These are phyloP conservation scores for Cynocephalus volans DNA, from an alignment of 2,113 vertebrate genomes.

Conservation along the genomic window DNA sequence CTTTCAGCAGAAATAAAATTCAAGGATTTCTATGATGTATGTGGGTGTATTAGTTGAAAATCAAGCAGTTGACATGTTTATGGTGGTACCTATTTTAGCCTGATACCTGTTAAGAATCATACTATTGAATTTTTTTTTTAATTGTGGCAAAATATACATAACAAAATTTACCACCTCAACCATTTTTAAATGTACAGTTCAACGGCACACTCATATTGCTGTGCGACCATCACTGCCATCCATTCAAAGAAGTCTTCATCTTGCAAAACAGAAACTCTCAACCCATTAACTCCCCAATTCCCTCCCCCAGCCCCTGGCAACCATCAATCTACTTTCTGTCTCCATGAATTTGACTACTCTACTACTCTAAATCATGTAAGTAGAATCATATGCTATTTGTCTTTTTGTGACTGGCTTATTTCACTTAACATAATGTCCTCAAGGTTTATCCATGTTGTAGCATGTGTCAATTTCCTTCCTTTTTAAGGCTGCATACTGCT, in stretches of 20 bases:
- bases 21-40: neutral
- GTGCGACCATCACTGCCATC: neutral
- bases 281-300: neutral
- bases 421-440: neutral
- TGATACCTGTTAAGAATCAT: neutral
- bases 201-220: neutral
- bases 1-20: constrained; percentile 45
- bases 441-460: neutral
- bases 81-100: neutral
- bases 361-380: neutral
- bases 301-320: neutral
- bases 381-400: neutral
- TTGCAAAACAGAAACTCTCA: neutral
- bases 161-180: neutral
- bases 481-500: neutral
- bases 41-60: neutral
- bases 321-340: neutral
- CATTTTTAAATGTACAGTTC: neutral
- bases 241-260: neutral
- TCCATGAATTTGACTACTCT: neutral
- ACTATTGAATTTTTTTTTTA: neutral
- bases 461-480: neutral
- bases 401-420: neutral
- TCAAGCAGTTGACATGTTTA: neutral
- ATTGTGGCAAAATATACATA: neutral